A percentile compares a stretch with the other conserved stretches of the same genome.
These are phyloP conservation scores for Rhinophrynus dorsalis DNA, from an alignment of 2,797 vertebrate species.

Conservation along the genomic window DNA sequence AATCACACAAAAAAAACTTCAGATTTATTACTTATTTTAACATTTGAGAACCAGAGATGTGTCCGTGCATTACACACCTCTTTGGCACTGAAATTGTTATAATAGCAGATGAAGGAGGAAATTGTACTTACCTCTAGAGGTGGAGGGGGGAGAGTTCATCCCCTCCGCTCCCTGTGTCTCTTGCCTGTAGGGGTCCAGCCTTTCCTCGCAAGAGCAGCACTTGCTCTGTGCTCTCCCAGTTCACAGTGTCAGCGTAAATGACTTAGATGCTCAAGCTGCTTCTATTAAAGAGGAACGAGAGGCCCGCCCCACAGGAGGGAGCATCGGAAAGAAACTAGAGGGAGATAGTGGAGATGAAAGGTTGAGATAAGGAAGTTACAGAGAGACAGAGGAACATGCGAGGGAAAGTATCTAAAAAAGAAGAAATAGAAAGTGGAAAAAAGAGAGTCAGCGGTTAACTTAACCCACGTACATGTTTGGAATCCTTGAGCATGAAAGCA, in stretches of 20 bases:
- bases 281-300: conserved; percentile 37
- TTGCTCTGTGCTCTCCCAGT: background rate
- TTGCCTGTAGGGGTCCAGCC: conserved; percentile 40
- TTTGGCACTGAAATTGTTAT: too few relatives aligned
- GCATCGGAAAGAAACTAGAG: background rate
- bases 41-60: too few relatives aligned
- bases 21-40: too few relatives aligned
- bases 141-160: conserved; percentile 22
- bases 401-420: conserved; percentile 16
- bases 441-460: background rate
- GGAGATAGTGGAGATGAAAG: background rate
- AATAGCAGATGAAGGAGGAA: too few relatives aligned
- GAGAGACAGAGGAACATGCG: conserved; percentile 6
- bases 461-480: too few relatives aligned
- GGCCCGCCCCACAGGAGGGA: conserved; percentile 11
- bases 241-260: background rate
- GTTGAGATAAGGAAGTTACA: conserved; percentile 7
- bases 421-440: conserved; percentile 33
- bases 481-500: too few relatives aligned
- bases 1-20: too few relatives aligned
- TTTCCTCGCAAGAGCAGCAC: background rate
- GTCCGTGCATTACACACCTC: too few relatives aligned
- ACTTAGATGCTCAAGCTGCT: background rate
- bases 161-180: conserved; percentile 19
- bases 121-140: conserved; percentile 26